Percentiles rank a stretch among this genome's conserved stretches.
These are phyloP conservation scores for Metopia argyrocephala DNA, from an alignment of 2,888 invertebrate species.

Conservation along the genomic window DNA sequence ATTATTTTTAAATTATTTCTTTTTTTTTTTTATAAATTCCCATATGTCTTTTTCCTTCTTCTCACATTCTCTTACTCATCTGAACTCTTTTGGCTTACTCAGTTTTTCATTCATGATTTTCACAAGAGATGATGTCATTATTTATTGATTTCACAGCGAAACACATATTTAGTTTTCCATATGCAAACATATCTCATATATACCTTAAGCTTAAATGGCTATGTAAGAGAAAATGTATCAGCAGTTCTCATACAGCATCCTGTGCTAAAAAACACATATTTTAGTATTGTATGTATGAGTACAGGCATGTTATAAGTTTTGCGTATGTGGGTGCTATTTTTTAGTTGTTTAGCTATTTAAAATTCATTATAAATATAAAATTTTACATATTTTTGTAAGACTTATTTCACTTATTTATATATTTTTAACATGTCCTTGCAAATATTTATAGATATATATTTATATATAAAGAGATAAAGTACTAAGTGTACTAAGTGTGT, in stretches of 20 bases:
- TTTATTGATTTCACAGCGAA: slow-evolving; percentile 63
- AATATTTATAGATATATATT: no score
- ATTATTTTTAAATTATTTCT: neutral
- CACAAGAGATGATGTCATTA: slow-evolving; percentile 63
- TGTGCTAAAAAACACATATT: neutral
- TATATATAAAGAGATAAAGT: no score
- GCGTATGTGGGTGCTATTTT: neutral
- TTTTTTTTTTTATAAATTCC: neutral
- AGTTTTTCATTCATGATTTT: slow-evolving; percentile 28
- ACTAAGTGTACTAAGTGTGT: no score
- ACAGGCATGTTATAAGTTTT: no score
- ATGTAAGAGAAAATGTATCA: neutral
- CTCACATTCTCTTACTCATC: neutral
- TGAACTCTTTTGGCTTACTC: neutral
- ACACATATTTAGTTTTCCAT: neutral
- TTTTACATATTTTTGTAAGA: neutral
- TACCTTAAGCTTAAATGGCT: neutral
- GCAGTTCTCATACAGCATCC: slow-evolving; percentile 16
- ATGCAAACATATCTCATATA: neutral
- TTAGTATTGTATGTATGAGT: neutral
- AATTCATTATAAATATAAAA: neutral
- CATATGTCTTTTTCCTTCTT: neutral
- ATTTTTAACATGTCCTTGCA: neutral
- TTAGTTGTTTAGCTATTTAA: no score
- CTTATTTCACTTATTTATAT: neutral